Evolutionary conservation across 2,888 invertebrate species (phyloP).

Genomic region (Ornithoptera priamus): DNA sequence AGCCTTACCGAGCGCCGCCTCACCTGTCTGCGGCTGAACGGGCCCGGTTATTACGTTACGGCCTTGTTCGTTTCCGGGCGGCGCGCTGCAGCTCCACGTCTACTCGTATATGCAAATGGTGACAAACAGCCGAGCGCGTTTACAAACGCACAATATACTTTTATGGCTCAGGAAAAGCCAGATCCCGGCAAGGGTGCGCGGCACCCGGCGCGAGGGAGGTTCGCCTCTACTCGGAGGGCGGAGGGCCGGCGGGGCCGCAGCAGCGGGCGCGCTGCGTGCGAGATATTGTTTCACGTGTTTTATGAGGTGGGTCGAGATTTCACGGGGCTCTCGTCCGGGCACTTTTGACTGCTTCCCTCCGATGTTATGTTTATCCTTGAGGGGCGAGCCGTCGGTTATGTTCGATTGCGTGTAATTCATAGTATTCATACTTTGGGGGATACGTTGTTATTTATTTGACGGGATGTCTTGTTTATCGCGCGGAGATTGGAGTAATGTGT

Average conservation of each 20-base stretch:
- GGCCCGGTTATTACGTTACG: conserved; percentile 27
- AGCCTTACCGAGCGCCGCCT: not conserved
- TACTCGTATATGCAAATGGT: conserved; percentile 69
- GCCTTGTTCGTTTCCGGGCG: conserved; percentile 27
- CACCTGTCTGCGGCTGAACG: conserved; percentile 32
- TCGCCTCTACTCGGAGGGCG: conserved; percentile 7
- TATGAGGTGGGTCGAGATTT: conserved; percentile 77
- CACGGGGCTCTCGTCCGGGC: conserved; percentile 61
- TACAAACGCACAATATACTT: conserved; percentile 78
- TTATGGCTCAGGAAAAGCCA: conserved; percentile 73
- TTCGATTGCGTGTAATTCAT: conserved; percentile 58
- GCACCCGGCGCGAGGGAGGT: no score
- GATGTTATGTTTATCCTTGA: conserved; percentile 52
- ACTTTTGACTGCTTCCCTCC: conserved; percentile 64
- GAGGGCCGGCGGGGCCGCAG: not conserved
- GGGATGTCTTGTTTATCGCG: conserved; percentile 45
- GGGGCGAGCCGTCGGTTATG: conserved; percentile 44
- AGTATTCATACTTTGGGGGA: conserved; percentile 49
- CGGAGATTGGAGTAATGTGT: not conserved
- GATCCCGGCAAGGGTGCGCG: conserved; percentile 44
- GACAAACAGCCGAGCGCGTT: conserved; percentile 74
- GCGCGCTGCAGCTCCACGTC: conserved; percentile 45
- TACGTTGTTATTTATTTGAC: conserved; percentile 49
- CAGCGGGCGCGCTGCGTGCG: conserved; percentile 39
- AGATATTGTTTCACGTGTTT: conserved; percentile 79